phyloP scores from a whole-genome alignment of 2,797 vertebrate genomes.

The Smutsia gigantea region DNA sequence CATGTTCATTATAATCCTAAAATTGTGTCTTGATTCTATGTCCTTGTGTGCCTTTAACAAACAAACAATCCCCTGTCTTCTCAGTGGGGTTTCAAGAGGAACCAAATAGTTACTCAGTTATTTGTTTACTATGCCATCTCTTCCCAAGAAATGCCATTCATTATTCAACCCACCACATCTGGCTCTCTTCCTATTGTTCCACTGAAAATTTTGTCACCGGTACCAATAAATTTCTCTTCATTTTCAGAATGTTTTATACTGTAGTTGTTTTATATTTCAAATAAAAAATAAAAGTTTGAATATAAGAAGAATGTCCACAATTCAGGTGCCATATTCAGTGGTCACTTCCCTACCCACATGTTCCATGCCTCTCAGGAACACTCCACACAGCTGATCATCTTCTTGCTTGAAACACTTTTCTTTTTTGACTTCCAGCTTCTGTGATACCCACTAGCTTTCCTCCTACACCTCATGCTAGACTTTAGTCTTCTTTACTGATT shows the following conservation, averaged over 20 bases:
- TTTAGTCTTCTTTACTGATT: neutral
- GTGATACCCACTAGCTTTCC: neutral
- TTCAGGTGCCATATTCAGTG: neutral
- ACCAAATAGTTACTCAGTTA: neutral
- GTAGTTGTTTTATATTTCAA: neutral
- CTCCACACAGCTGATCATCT: neutral
- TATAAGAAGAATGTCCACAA: neutral
- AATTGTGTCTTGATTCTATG: neutral
- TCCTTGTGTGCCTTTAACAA: neutral
- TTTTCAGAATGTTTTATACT: neutral
- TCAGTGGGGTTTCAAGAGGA: neutral
- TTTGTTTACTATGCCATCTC: neutral
- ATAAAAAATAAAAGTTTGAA: neutral
- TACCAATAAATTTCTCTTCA: neutral
- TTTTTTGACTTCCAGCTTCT: neutral
- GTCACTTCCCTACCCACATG: neutral
- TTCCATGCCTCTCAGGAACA: neutral
- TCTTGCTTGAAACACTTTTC: neutral
- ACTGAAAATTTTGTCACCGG: neutral
- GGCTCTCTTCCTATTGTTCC: neutral
- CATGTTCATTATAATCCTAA: neutral
- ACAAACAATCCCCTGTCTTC: neutral
- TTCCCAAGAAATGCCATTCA: neutral
- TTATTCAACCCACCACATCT: neutral
- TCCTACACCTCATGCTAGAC: neutral